phyloP scores from a whole-genome alignment of 2,888 invertebrate species.

The Nemapogon koenigi region DNA sequence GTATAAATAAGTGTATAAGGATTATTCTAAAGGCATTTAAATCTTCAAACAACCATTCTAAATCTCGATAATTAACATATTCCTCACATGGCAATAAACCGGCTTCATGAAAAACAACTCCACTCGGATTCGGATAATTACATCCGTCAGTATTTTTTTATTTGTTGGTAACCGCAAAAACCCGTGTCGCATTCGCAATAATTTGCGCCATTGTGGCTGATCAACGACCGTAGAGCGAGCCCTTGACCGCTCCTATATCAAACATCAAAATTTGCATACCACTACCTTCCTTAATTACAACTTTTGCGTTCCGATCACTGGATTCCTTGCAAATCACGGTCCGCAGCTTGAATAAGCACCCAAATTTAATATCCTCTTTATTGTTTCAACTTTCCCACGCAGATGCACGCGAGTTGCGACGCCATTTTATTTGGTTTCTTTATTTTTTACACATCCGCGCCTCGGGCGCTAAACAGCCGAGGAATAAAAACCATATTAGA shows the following conservation, averaged over 20 bases:
- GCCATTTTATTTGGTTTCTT: slow-evolving; percentile 22
- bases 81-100: too few species aligned
- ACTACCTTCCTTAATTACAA: not conserved
- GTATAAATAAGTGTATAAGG: too few species aligned
- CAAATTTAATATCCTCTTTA: slow-evolving; percentile 28
- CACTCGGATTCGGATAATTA: slow-evolving; percentile 30
- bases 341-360: slow-evolving; percentile 36
- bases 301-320: slow-evolving; percentile 20
- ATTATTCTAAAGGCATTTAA: too few species aligned
- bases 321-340: slow-evolving; percentile 41
- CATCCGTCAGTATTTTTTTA: slow-evolving; percentile 38
- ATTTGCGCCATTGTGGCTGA: slow-evolving; percentile 28
- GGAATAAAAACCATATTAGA: too few species aligned
- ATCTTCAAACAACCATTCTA: too few species aligned
- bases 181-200: slow-evolving; percentile 29
- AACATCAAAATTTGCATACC: not conserved
- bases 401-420: slow-evolving; percentile 39
- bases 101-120: too few species aligned
- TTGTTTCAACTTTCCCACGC: slow-evolving; percentile 51
- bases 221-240: slow-evolving; percentile 22
- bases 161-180: slow-evolving; percentile 16
- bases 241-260: slow-evolving; percentile 11
- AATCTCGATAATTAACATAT: too few species aligned
- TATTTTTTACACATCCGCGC: slow-evolving; percentile 44
- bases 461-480: slow-evolving; percentile 35